Evolutionary conservation across 2,888 invertebrate genomes (phyloP).

Genomic region (Hartigia nigra): DNA sequence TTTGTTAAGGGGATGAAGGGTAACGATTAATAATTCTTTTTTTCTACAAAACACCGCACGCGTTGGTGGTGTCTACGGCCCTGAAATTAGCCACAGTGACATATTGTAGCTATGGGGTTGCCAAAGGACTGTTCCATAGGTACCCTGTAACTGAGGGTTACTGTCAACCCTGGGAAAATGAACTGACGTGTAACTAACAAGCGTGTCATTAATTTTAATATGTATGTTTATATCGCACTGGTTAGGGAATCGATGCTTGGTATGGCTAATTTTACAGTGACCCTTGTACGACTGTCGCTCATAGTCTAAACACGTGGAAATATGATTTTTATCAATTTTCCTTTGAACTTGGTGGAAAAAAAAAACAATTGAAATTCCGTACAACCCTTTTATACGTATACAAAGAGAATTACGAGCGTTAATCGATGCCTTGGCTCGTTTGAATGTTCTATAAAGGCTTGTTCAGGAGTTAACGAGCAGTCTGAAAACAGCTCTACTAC

Average conservation of each 20-base stretch:
- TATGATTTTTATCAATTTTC: background rate
- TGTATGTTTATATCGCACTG: slow-evolving; percentile 59
- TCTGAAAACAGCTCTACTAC: background rate
- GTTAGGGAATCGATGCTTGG: slow-evolving; percentile 43
- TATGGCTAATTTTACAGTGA: slow-evolving; percentile 43
- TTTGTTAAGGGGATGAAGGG: slow-evolving; percentile 13
- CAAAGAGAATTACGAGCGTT: background rate
- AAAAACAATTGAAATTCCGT: background rate
- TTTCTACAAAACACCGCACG: slow-evolving; percentile 17
- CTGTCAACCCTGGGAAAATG: slow-evolving; percentile 61
- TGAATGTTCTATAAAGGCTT: background rate
- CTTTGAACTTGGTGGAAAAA: background rate
- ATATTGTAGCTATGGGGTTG: slow-evolving; percentile 49
- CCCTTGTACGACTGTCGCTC: background rate
- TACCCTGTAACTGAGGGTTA: slow-evolving; percentile 13
- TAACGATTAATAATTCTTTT: slow-evolving; percentile 15
- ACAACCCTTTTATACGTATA: background rate
- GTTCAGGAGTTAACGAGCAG: background rate
- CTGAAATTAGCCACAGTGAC: slow-evolving; percentile 66
- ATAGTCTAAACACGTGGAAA: background rate
- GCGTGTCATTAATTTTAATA: slow-evolving; percentile 63
- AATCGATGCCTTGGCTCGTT: background rate
- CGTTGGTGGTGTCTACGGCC: slow-evolving; percentile 36
- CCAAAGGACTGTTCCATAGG: slow-evolving; percentile 18
- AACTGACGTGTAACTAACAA: slow-evolving; percentile 66